Percentiles rank a stretch among this genome's conserved stretches.
These are phyloP conservation scores for Hirtodrosophila cameraria DNA, from an alignment of 2,888 invertebrate species.

Conservation along the genomic window DNA sequence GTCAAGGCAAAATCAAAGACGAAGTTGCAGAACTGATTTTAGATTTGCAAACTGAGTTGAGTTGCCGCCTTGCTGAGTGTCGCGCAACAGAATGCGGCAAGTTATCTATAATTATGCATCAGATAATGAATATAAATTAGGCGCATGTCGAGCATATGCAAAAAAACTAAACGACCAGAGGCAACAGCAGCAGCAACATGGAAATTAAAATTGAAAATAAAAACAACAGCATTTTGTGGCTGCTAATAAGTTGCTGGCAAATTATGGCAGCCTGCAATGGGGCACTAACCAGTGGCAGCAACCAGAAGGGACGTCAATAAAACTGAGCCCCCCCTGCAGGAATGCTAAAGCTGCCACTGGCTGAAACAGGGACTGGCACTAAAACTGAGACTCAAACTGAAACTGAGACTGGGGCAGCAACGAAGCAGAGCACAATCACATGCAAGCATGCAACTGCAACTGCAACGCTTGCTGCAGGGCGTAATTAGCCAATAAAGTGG, in stretches of 20 bases:
- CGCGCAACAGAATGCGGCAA: slow-evolving; percentile 25
- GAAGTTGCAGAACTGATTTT: slow-evolving; percentile 11
- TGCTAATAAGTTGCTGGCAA: slow-evolving; percentile 66
- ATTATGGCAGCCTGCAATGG: slow-evolving; percentile 60
- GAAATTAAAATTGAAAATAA: slow-evolving; percentile 73
- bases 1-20: background rate
- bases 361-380: slow-evolving; percentile 3
- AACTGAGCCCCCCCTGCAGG: too few species aligned
- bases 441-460: slow-evolving; percentile 55
- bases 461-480: slow-evolving; percentile 64
- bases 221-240: slow-evolving; percentile 47
- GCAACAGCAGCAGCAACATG: slow-evolving; percentile 47
- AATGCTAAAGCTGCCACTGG: too few species aligned
- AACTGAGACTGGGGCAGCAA: slow-evolving; percentile 28
- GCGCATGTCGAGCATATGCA: slow-evolving; percentile 62
- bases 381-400: too few species aligned
- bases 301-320: too few species aligned
- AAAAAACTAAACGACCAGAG: slow-evolving; percentile 42
- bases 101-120: slow-evolving; percentile 75
- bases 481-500: slow-evolving; percentile 76
- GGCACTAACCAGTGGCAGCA: too few species aligned
- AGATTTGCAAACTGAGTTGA: slow-evolving; percentile 4
- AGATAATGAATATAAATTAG: slow-evolving; percentile 78
- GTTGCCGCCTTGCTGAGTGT: slow-evolving; percentile 13
- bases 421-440: slow-evolving; percentile 57